These are phyloP conservation scores for Grus americana DNA, from an alignment of 2,113 vertebrate species.

Conservation along the genomic window DNA sequence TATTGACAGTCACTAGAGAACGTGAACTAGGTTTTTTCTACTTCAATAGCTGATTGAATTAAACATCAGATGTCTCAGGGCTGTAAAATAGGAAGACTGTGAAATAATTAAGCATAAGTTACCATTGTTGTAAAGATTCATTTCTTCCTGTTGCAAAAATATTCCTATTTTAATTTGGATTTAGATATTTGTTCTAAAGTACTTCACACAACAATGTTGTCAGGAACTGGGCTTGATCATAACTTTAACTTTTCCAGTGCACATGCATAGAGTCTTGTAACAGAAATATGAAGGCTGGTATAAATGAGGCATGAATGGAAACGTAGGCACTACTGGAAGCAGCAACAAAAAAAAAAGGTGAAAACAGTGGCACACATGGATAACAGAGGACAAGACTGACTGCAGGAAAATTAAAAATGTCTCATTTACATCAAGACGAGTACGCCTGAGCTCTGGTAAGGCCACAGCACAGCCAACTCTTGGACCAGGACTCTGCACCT, in stretches of 20 bases:
- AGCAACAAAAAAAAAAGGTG: neutral
- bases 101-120: neutral
- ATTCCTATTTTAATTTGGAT: neutral
- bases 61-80: neutral
- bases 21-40: neutral
- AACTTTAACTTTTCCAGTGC: neutral
- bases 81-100: neutral
- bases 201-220: neutral
- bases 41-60: neutral
- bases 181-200: neutral
- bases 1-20: neutral
- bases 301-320: neutral
- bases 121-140: neutral
- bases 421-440: neutral
- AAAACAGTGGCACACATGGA: neutral
- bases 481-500: neutral
- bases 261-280: neutral
- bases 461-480: neutral
- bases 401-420: neutral
- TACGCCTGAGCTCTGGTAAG: neutral
- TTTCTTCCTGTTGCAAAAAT: neutral
- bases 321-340: neutral
- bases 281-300: neutral
- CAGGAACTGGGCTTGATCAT: neutral
- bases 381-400: neutral